Evolutionary conservation across 2,888 invertebrate species (phyloP).

Genomic region (Heliconius erato): DNA sequence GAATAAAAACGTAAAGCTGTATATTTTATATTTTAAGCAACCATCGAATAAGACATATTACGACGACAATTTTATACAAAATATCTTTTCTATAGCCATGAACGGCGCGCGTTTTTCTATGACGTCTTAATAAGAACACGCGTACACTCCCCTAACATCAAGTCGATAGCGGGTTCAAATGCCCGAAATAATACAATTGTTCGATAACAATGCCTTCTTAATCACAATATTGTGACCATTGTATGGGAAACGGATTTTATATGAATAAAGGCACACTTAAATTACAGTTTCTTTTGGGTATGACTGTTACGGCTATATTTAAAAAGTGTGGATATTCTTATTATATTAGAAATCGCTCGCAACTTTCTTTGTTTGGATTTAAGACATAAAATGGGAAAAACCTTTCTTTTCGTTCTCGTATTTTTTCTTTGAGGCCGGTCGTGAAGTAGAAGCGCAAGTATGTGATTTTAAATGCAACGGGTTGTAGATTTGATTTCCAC

Average conservation of each 20-base stretch:
- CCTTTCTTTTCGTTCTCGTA: too few relatives aligned
- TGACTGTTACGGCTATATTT: neutral
- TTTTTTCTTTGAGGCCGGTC: too few relatives aligned
- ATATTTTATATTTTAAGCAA: too few relatives aligned
- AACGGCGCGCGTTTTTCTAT: neutral
- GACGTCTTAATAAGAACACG: neutral
- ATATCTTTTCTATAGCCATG: neutral
- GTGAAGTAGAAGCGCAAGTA: too few relatives aligned
- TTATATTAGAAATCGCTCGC: neutral
- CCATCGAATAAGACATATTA: neutral
- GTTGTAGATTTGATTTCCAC: too few relatives aligned
- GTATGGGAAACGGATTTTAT: constrained; percentile 20
- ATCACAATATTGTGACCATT: constrained; percentile 49
- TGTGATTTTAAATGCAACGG: too few relatives aligned
- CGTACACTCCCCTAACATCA: constrained; percentile 23
- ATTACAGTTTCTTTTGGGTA: neutral
- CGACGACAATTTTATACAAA: neutral
- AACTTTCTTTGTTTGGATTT: neutral
- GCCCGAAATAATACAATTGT: constrained; percentile 42
- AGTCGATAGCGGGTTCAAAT: constrained; percentile 39
- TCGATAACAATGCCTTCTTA: constrained; percentile 38
- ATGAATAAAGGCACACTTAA: neutral
- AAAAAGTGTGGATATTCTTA: neutral
- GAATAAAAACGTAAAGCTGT: too few relatives aligned
- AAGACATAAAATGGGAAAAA: too few relatives aligned